Evolutionary conservation across 2,888 invertebrate species (phyloP).

Genomic region (Diarsia mendica): DNA sequence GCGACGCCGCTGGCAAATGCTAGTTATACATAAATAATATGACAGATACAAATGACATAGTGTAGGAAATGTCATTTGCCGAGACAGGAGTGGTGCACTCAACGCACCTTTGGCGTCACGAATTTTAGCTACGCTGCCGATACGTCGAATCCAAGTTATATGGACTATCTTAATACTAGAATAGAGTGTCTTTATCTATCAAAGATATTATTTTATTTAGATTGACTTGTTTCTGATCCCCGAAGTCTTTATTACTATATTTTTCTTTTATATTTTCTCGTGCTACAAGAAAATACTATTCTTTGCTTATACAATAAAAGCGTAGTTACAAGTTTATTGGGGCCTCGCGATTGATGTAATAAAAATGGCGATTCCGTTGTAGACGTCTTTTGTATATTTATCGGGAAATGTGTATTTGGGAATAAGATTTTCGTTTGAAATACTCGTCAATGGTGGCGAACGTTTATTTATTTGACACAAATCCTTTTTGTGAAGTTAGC

Average conservation of each 20-base stretch:
- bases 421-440: slow-evolving; percentile 45
- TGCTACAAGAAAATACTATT: slow-evolving; percentile 35
- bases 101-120: neutral
- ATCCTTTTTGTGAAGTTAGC: slow-evolving; percentile 32
- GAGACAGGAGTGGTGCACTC: neutral
- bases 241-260: neutral
- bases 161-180: neutral
- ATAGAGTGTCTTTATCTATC: neutral
- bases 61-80: neutral
- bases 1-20: too few relatives aligned
- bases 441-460: slow-evolving; percentile 40
- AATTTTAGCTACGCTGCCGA: neutral
- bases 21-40: too few relatives aligned
- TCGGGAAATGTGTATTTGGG: slow-evolving; percentile 52
- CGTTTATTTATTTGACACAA: slow-evolving; percentile 50
- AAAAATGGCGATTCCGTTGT: slow-evolving; percentile 45
- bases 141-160: neutral
- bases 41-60: neutral
- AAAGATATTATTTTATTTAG: neutral
- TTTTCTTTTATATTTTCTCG: slow-evolving; percentile 31
- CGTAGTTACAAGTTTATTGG: slow-evolving; percentile 55
- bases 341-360: slow-evolving; percentile 39
- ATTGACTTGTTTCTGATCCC: slow-evolving; percentile 14
- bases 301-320: slow-evolving; percentile 46
- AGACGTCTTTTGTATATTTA: slow-evolving; percentile 48